These are phyloP conservation scores for Halisarca cf. caerulea DNA, from an alignment of 37 sponge, comb jelly and placozoan genomes.

Conservation along the genomic window DNA sequence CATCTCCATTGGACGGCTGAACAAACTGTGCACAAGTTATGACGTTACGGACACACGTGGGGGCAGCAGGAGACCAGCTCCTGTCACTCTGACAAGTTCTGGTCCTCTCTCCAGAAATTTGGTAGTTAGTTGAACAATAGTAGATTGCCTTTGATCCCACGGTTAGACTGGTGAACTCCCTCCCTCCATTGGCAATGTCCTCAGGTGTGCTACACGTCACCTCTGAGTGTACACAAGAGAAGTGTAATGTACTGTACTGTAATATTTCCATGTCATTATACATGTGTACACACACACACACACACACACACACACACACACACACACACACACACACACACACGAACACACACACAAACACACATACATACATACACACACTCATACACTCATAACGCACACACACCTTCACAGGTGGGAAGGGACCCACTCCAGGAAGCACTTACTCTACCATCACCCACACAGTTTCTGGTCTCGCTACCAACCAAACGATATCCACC, in stretches of 20 bases:
- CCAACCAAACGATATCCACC: neutral
- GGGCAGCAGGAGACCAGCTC: constrained; percentile 31
- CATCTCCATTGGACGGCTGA: constrained; percentile 1
- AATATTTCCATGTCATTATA: no score
- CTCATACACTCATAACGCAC: no score
- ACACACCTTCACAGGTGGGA: constrained; percentile 49
- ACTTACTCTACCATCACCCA: neutral
- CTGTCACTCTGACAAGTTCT: constrained; percentile 19
- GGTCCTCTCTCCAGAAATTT: constrained; percentile 28
- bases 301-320: no score
- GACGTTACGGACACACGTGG: constrained; percentile 9
- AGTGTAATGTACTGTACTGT: no score
- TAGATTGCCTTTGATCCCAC: constrained; percentile 36
- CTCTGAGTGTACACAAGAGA: neutral
- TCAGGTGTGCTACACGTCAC: constrained; percentile 13
- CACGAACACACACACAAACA: no score
- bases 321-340: no score
- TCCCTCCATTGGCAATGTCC: neutral
- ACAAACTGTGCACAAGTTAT: neutral
- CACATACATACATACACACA: no score
- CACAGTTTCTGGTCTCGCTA: neutral
- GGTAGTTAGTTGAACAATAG: constrained; percentile 34
- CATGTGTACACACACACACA: no score
- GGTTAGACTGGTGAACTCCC: constrained; percentile 4
- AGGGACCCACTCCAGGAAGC: constrained; percentile 54